phyloP scores from a whole-genome alignment of 1,140 invertebrate species.

The Drosophila sulfurigaster region DNA sequence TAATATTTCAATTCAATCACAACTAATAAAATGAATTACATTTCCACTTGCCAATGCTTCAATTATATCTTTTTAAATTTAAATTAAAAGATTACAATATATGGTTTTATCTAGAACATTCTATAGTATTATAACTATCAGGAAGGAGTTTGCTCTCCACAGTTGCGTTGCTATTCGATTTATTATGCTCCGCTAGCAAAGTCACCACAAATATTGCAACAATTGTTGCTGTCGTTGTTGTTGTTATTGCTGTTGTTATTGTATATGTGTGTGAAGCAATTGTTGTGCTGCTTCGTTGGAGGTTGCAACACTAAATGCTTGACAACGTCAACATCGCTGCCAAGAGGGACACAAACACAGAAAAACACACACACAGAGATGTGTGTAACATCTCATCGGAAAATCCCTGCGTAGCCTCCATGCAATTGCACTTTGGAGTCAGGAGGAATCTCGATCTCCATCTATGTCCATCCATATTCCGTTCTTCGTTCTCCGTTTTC shows the following conservation, averaged over 20 bases:
- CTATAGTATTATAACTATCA: no score
- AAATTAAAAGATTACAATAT: background rate
- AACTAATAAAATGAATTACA: no score
- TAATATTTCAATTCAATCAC: no score
- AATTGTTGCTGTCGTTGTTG: constrained; percentile 53
- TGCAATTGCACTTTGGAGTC: background rate
- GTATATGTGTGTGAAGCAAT: constrained; percentile 22
- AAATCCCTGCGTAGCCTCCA: background rate
- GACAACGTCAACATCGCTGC: constrained; percentile 46
- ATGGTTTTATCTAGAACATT: background rate
- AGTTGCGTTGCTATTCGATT: constrained; percentile 4
- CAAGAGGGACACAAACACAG: constrained; percentile 7
- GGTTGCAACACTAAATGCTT: constrained; percentile 48
- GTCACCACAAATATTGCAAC: constrained; percentile 60
- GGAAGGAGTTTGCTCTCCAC: background rate
- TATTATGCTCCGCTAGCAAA: constrained; percentile 26
- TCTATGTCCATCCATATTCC: constrained; percentile 57
- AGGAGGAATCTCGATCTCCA: constrained; percentile 25
- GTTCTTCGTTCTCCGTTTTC: background rate
- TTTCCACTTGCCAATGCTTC: background rate
- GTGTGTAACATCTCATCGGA: constrained; percentile 17
- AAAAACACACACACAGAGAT: no score
- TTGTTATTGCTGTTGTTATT: background rate
- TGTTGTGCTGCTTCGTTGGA: constrained; percentile 11
- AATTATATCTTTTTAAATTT: background rate